Evolutionary conservation across 2,888 invertebrate genomes (phyloP), one percentile per base, ranked within the genome.

Genomic region (Nomada fabriciana): DNA sequence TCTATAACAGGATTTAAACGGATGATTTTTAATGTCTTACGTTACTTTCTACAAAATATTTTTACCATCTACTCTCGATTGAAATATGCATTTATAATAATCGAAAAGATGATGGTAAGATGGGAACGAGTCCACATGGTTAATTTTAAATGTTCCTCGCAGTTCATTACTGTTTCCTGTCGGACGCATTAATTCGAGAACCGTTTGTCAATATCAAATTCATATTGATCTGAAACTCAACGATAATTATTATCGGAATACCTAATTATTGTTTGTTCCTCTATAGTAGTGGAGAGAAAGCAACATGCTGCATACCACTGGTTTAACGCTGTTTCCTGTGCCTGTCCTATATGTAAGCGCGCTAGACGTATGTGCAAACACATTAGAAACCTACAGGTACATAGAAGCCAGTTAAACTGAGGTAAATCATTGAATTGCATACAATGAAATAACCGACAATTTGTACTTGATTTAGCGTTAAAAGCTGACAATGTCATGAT

Each of bases 181-280:
- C 72, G 60, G 70, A 61, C 67, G 43, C 80, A 81, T 86, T 88
- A 89, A 89, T 89, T 86, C 83, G 83, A 72, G 73, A 70, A 71
- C 65, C 72, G 76, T 73, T 75, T 70, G 79, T 53, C 83, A 82
- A 88, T 88, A 86, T 84, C 86, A 87, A 86, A 90, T 91, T 90
- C 90, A 87, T 87, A 90, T 89, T 87, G 85, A 90, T 86, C 87
- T 83, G 86, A 88, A 77, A 89, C 86, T 84, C 84, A 79, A 84
- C 85, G 86, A 87, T 91, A 88, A 91, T 91, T 86, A 90, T 90
- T 89, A 89, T 88, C 85, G 87, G 89, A 88, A 88, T 91, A 83
- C 83, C 86, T 88, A 90, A 91, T 91, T 91, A 85, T 89, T 88
- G 89, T 91, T 90, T 88, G 89, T 83, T 68, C 55, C 73, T 42